Percentiles rank a stretch among this genome's conserved stretches.
These are phyloP conservation scores for Probaryconus sp. DNA, from an alignment of 1,140 invertebrate genomes.

Conservation along the genomic window DNA sequence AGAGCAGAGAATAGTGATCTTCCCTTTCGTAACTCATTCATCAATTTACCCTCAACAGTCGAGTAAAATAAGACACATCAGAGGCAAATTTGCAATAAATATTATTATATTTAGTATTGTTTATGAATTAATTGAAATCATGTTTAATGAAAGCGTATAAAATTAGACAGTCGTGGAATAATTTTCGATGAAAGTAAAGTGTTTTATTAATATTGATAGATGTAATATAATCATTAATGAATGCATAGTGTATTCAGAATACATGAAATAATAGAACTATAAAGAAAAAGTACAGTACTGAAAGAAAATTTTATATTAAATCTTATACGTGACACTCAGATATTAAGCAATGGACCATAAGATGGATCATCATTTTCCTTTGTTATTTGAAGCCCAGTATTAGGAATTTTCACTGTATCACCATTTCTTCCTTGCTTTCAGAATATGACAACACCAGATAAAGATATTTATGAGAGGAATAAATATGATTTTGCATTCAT, in stretches of 20 bases:
- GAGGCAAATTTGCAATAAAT: no score
- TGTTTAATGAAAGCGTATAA: no score
- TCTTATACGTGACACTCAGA: constrained; percentile 57
- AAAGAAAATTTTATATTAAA: constrained; percentile 50
- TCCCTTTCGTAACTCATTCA: constrained; percentile 72
- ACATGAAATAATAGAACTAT: no score
- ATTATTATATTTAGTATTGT: no score
- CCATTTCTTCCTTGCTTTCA: constrained; percentile 34
- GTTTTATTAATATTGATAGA: no score
- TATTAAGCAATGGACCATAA: constrained; percentile 65
- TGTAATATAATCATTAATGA: no score
- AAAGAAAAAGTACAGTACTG: not conserved
- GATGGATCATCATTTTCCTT: constrained; percentile 65
- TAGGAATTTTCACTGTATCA: constrained; percentile 42
- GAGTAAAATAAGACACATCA: constrained; percentile 56
- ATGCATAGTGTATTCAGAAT: no score
- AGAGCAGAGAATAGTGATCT: constrained; percentile 66
- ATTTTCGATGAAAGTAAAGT: no score
- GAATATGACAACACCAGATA: constrained; percentile 38
- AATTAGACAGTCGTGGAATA: no score
- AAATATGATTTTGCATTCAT: not conserved
- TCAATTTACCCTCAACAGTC: constrained; percentile 75
- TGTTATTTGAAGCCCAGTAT: constrained; percentile 52
- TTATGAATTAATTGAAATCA: no score
- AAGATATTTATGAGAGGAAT: constrained; percentile 21